Evolutionary conservation across 2,113 vertebrate species (phyloP).

Genomic region (Cochlearius cochlearius): DNA sequence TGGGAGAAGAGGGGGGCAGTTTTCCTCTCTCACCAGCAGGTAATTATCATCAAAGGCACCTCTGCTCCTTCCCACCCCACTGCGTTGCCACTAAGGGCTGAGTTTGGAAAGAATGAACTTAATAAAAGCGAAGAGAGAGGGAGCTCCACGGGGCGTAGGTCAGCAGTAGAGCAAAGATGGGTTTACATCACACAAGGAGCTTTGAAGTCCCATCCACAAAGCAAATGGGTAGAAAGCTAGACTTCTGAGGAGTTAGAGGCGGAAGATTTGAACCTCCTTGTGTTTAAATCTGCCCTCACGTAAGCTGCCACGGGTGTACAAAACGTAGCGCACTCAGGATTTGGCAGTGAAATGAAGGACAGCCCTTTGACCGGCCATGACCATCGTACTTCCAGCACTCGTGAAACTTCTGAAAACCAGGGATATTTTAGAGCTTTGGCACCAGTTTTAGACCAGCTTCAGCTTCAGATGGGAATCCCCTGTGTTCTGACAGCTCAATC

Average conservation of each 20-base stretch:
- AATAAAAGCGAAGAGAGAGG: not conserved
- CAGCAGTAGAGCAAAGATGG: not conserved
- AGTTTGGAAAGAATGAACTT: not conserved
- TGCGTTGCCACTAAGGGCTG: not conserved
- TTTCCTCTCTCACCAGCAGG: not conserved
- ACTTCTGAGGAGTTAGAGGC: not conserved
- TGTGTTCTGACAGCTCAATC: not conserved
- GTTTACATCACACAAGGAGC: not conserved
- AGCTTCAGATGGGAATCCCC: not conserved
- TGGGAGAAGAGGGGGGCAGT: not conserved
- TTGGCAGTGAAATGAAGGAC: not conserved
- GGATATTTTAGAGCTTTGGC: not conserved
- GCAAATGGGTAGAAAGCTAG: not conserved
- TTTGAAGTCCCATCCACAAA: not conserved
- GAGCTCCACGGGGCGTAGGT: not conserved
- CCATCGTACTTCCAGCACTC: not conserved
- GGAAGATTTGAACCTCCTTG: not conserved
- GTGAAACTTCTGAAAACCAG: not conserved
- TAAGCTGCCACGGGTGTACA: fast-evolving
- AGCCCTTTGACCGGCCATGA: not conserved
- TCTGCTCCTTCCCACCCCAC: not conserved
- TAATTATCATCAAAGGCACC: not conserved
- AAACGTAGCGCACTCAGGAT: not conserved
- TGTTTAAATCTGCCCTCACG: not conserved
- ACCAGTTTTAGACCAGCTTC: not conserved